Evolutionary conservation across 2,888 invertebrate genomes (phyloP), one percentile per base, ranked within the genome.

Genomic region (Melanostoma scalare): DNA sequence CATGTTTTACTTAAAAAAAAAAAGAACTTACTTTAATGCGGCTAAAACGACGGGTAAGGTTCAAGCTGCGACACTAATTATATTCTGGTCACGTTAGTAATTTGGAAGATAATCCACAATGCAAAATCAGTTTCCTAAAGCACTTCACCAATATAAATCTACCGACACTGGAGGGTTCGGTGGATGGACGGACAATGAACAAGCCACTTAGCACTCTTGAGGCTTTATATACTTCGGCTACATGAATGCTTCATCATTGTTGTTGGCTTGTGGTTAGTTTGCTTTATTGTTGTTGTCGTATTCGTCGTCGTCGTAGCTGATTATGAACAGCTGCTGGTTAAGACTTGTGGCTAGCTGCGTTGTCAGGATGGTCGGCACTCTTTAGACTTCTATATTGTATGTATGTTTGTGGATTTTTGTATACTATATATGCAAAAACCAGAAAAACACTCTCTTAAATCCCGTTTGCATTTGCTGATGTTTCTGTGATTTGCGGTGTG

Each of bases 81-180:
- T 44, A 77, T 77, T 77, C 82, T 73, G 68, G 77, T 77, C 82
- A 77, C 77, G 73, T 82, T 77, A 56, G 38, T 52, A 40, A 53
- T 61, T 36, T 53, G 42, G 55, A 10, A 56, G 52, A 38, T 55
- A 71, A 76, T 75, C 75, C 75, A 75, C 48, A 71, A 48, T 46
- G 56, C 61, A 52, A 63, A 48, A 48, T 3, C 30, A 31, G 6
- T 6, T 20, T 30, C 6, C 58, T 9, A 65, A 65, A 9, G n/a
- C 48, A 68, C 69, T 65, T 30, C 63, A 71, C 69, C 2, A 6
- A 35, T 10, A 10, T 74, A 55, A 52, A 73, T 58, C 33, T 53
- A 58, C 52, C 55, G 44, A 65, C 71, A 50, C 55, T 72, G 67
- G 55, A 35, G 46, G 50, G 44, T 31, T 52, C 74, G 74, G 65